Evolutionary conservation across 2,888 invertebrate species (phyloP).

Genomic region (Camptogramma bilineatum): DNA sequence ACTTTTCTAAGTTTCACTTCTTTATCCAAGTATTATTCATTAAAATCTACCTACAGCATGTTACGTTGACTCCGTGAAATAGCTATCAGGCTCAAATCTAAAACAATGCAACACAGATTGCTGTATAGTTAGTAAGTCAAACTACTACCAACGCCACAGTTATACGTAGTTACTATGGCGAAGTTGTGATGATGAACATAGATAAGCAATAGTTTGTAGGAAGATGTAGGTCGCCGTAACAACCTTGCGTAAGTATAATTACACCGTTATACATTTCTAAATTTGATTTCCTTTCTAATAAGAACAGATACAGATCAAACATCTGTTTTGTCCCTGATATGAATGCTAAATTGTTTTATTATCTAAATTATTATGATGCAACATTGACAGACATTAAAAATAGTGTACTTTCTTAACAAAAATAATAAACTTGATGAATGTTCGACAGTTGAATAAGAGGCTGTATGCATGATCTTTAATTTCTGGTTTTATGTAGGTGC

Average conservation of each 20-base stretch:
- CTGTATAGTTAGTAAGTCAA: background rate
- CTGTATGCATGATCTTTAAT: too few relatives aligned
- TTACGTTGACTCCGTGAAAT: background rate
- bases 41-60: too few relatives aligned
- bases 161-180: background rate
- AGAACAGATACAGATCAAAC: conserved; percentile 6
- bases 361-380: background rate
- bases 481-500: too few relatives aligned
- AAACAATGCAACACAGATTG: conserved; percentile 20
- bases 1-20: too few relatives aligned
- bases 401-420: background rate
- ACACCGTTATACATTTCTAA: conserved; percentile 33
- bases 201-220: conserved; percentile 20
- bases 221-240: conserved; percentile 44
- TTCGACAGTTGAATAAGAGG: too few relatives aligned
- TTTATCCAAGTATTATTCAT: too few relatives aligned
- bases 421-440: background rate
- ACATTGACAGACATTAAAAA: background rate
- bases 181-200: conserved; percentile 11
- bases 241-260: conserved; percentile 47
- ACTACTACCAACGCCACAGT: background rate
- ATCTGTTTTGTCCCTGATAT: conserved; percentile 14
- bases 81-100: conserved; percentile 9
- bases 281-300: conserved; percentile 36
- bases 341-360: conserved; percentile 18